phyloP scores from a whole-genome alignment of 2,797 vertebrate species.

The Cirrhinus molitorella region DNA sequence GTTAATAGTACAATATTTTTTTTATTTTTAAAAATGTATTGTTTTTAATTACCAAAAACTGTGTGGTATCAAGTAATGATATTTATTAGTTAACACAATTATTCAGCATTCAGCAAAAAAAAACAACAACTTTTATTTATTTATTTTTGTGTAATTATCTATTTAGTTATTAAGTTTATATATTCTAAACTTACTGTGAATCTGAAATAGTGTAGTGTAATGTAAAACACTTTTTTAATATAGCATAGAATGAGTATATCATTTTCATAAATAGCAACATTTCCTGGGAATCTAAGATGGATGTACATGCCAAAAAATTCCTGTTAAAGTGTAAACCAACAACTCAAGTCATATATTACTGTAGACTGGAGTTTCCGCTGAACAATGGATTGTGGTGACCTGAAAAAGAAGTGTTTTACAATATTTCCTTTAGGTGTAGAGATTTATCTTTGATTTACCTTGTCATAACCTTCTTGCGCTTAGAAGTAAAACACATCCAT shows the following conservation, averaged over 20 bases:
- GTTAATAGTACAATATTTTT: no score
- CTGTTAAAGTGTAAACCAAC: neutral
- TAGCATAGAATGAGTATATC: neutral
- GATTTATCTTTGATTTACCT: neutral
- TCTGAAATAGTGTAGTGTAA: neutral
- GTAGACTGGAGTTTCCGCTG: neutral
- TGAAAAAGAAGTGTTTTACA: neutral
- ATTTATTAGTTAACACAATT: neutral
- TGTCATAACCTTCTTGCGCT: neutral
- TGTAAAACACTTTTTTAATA: neutral
- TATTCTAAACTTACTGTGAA: neutral
- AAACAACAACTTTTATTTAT: neutral
- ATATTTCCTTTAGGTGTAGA: neutral
- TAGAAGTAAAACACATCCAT: neutral
- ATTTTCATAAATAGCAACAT: neutral
- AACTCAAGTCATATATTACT: neutral
- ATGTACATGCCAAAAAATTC: neutral
- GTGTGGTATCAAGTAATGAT: neutral
- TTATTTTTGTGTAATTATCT: neutral
- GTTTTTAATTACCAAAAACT: no score
- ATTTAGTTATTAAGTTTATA: neutral
- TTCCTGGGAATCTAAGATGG: neutral
- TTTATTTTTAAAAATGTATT: no score
- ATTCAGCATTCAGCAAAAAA: neutral
- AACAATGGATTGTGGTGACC: conserved; percentile 5